These are phyloP conservation scores for Melanotaenia duboulayi DNA, from an alignment of 2,113 vertebrate species.

Conservation along the genomic window DNA sequence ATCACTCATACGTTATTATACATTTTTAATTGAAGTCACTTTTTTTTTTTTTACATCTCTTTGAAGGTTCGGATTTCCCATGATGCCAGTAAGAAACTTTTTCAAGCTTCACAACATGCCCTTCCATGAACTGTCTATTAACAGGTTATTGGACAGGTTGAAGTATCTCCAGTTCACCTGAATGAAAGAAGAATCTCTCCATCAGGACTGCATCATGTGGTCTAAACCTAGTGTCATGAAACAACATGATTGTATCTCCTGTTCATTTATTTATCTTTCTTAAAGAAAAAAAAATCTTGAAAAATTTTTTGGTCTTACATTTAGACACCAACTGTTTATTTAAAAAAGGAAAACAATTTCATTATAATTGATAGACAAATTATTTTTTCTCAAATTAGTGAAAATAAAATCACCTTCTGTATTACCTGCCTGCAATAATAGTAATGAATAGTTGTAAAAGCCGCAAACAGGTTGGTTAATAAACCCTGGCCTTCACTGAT, in stretches of 20 bases:
- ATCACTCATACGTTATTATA: not conserved
- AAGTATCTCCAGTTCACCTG: not conserved
- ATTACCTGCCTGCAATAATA: not conserved
- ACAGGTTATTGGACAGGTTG: conserved; percentile 58
- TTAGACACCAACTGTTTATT: too few species aligned
- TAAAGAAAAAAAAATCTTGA: too few species aligned
- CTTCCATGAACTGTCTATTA: conserved; percentile 53
- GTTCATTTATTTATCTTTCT: not conserved
- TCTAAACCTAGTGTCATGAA: not conserved
- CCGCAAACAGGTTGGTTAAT: too few species aligned
- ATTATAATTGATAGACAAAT: too few species aligned
- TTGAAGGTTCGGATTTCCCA: conserved; percentile 65
- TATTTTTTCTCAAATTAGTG: not conserved
- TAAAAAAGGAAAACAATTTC: too few species aligned
- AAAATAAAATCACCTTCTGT: not conserved
- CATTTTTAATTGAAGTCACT: accelerated
- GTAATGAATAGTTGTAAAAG: not conserved
- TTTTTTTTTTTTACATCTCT: not conserved
- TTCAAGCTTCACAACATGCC: conserved; percentile 41
- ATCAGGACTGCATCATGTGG: not conserved
- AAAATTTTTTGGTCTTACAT: too few species aligned
- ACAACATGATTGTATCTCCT: not conserved
- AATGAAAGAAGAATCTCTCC: not conserved
- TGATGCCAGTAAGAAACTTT: conserved; percentile 63
- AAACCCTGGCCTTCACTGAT: too few species aligned